Conservation (phyloP, 2,888 invertebrate species). For the Agonopterix alstromeriana region DNA sequence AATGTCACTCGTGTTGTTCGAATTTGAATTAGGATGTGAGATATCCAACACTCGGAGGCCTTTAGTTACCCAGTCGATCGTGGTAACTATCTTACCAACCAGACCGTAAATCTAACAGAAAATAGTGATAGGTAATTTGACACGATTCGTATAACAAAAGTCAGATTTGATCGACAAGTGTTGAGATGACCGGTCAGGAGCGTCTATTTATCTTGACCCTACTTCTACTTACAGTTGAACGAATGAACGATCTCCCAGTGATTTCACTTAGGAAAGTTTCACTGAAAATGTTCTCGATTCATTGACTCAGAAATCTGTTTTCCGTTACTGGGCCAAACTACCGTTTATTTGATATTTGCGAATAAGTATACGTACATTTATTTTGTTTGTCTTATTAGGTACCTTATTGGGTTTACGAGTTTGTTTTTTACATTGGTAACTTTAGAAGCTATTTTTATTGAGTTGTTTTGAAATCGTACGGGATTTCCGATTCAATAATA, state of each 20-base stretch:
- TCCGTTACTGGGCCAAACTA: slow-evolving; percentile 32
- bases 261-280: slow-evolving; percentile 47
- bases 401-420: no score
- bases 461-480: background rate
- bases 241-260: slow-evolving; percentile 42
- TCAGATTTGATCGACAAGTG: slow-evolving; percentile 1
- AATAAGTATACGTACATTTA: slow-evolving; percentile 6
- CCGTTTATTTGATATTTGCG: slow-evolving; percentile 14
- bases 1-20: no score
- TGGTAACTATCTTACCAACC: no score
- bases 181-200: slow-evolving; percentile 1
- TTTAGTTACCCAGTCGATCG: no score
- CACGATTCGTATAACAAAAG: background rate
- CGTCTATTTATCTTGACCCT: slow-evolving; percentile 8
- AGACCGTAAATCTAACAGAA: no score
- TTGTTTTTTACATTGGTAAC: no score
- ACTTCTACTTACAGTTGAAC: slow-evolving; percentile 44
- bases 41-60: no score
- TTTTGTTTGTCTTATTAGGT: slow-evolving; percentile 1
- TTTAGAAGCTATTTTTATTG: background rate
- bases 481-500: background rate
- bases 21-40: no score
- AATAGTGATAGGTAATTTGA: no score
- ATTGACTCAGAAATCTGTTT: slow-evolving; percentile 65
- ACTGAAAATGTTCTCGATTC: slow-evolving; percentile 49